phyloP scores from a whole-genome alignment of 2,113 vertebrate species.

The Phalacrocorax brasilianus region DNA sequence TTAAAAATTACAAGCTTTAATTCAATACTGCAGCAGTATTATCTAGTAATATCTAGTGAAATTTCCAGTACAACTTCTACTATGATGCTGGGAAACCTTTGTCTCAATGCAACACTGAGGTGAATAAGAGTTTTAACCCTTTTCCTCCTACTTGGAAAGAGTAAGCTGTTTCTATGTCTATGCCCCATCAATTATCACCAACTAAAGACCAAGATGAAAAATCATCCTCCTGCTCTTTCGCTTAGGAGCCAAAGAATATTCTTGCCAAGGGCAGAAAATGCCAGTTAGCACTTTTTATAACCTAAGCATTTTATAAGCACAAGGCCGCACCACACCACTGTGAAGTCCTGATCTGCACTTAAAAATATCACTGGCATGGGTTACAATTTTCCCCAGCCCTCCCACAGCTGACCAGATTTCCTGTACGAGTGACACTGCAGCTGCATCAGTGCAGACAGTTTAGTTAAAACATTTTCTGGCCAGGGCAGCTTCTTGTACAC shows the following conservation, averaged over 20 bases:
- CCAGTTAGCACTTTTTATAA: constrained; percentile 7
- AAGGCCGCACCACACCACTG: background rate
- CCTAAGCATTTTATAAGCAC: background rate
- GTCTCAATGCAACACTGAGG: background rate
- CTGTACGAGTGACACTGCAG: background rate
- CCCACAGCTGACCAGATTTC: background rate
- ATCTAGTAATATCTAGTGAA: background rate
- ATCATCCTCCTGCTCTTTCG: background rate
- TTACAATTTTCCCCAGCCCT: background rate
- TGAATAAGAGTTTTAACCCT: background rate
- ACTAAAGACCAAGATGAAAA: background rate
- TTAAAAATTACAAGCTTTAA: background rate
- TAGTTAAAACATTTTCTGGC: background rate
- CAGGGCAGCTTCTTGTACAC: background rate
- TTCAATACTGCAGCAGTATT: background rate
- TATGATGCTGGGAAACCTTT: background rate
- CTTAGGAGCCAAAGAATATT: background rate
- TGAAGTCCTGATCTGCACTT: background rate
- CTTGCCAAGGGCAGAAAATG: background rate
- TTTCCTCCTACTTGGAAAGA: background rate
- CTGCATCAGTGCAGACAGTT: background rate
- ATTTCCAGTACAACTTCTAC: background rate
- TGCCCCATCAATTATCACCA: background rate
- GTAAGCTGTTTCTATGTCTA: background rate
- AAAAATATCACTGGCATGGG: background rate